Evolutionary conservation across 92 coral and sea anemone genomes (phyloP).

Genomic region (Parazoanthus swiftii): DNA sequence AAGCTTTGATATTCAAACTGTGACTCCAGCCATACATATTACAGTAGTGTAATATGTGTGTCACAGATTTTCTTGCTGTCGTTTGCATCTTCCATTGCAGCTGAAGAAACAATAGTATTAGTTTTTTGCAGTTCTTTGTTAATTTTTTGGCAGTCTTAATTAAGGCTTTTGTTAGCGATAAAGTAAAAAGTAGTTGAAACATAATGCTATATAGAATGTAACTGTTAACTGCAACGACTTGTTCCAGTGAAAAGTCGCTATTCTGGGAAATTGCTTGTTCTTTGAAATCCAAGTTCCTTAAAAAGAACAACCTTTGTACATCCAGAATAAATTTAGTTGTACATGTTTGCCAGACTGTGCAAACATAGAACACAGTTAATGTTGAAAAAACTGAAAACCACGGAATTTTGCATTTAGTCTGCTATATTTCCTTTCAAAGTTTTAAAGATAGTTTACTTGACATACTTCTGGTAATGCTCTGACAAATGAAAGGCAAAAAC

Average conservation of each 20-base stretch:
- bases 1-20: not conserved
- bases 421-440: not conserved
- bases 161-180: not conserved
- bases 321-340: not conserved
- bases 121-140: not conserved
- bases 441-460: not conserved
- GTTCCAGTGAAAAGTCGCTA: not conserved
- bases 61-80: not conserved
- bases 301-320: not conserved
- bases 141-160: conserved; percentile 8
- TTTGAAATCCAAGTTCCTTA: not conserved
- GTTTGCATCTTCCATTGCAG: not conserved
- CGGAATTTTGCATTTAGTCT: conserved; percentile 1
- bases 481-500: not conserved
- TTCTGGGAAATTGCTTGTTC: not conserved
- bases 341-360: not conserved
- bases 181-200: not conserved
- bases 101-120: not conserved
- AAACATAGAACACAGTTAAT: not conserved
- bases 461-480: not conserved
- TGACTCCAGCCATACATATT: not conserved
- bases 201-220: not conserved
- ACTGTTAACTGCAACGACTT: not conserved
- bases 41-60: not conserved
- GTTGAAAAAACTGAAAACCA: not conserved